Base-by-base conservation (phyloP, 2,888 invertebrate genomes). In the Alentia gelatinosa region DNA sequence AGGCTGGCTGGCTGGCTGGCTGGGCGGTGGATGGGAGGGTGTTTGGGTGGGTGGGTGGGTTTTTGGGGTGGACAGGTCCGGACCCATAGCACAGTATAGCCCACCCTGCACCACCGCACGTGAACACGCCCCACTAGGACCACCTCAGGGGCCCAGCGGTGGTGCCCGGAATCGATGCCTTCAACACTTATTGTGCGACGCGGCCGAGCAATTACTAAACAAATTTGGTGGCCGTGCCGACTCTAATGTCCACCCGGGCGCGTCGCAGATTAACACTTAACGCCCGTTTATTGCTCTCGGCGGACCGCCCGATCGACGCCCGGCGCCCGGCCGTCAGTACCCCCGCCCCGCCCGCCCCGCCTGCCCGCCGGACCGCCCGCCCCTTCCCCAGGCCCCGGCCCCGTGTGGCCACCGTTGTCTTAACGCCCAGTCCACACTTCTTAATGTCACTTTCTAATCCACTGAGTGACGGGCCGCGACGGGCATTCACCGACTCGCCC, bases 361-460 rank as follows among this genome's bases (percentile, higher is more conserved):
- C 33, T 1, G 9, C 74, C 74, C 30, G 7, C 74, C 79, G 3
- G 19, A 1, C 3, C 37, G 37, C 79, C 37, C 79, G n/a, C 79
- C 79, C 39, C 79, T 39, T 39, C 35, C 79, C 9, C 75, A 75
- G 37, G 1, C 79, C 79, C 39, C 79, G 37, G 15, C 79, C 79
- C 39, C 79, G 37, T 30, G 68, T 26, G 68, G 9, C 37, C 79
- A 42, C 86, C 50, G 5, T 86, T 86, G 86, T 86, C 50, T 86
- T 86, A 42, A 50, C 86, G 30, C 86, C 33, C 33, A 7, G 83
- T 42, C 86, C 86, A 15, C 86, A 50, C 86, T 86, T 86, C 86
- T 86, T 86, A 86, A 86, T 86, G 86, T 86, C 86, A 42, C 86
- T 86, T 86, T 86, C 86, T 50, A 86, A 86, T 86, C 86, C 50